Base-by-base conservation (phyloP, 2,113 vertebrate genomes). In the Sciurus niger region DNA sequence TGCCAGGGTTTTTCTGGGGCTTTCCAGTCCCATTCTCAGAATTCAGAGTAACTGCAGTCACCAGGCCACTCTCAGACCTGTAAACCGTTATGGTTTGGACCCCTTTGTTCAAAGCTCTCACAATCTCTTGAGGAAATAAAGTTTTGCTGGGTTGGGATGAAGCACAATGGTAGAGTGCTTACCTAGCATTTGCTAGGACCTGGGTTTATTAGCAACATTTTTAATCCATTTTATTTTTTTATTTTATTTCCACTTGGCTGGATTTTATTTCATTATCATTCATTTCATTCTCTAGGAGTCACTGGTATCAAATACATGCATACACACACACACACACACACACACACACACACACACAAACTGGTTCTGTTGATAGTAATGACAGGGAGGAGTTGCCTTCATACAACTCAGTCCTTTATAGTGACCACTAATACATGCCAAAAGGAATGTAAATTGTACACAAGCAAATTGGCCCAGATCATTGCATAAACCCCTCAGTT, bases 1-100 rank as follows among this genome's bases (percentile, higher is more conserved):
- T 99, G 20, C 99, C 99, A 0, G 99, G 99, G 89, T 99, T 99
- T 97, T 99, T 99, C 99, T 99, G 99, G 84, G 99, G 99, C 94
- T 99, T 99, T 60, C 99, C 99, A 1, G 53, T 63, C 17, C 79
- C 87, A 0, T 12, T 95, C 43, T 98, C 99, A 58, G 97, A 6
- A 10, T n/a, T 73, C 67, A 93, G 37, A 0, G 97, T 17, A 97
- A 78, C 11, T 3, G 87, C 65, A 4, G 97, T 94, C 24, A 98
- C 76, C 0, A 98, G 98, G 84, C 99, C 98, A 0, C 98, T 98
- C 67, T 99, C 99, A 0, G 99, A 98, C 96, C 99, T 99, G 96
- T 99, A 99, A 34, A 99, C 99, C 99, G 99, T 99, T 30, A 99
- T 98, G 12, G 98, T 97, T 98, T 99, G 99, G 95, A 99, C 99